A percentile compares a stretch with the other conserved stretches of the same genome.
Conservation (phyloP, 2,888 invertebrate species). For the Lasioglossum morio region DNA sequence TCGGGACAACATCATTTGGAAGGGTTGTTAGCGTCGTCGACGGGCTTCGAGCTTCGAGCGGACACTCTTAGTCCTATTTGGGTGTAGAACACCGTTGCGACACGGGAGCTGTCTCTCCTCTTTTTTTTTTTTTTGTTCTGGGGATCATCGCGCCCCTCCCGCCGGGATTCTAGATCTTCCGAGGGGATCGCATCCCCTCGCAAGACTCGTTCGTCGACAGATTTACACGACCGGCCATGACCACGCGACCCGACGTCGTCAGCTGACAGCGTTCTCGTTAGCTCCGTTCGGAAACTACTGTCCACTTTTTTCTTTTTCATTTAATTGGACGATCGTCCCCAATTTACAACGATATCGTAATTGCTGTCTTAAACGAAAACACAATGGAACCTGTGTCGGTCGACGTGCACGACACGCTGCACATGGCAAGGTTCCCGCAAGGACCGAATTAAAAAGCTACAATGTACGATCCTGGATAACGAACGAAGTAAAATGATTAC, state of each 20-base stretch:
- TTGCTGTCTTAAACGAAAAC: background rate
- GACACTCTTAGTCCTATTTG: slow-evolving; percentile 8
- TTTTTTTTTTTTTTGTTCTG: too few species aligned
- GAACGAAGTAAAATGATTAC: too few species aligned
- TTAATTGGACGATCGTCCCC: background rate
- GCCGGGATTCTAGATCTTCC: background rate
- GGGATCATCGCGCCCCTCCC: background rate
- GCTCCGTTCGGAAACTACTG: background rate
- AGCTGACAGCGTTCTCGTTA: background rate
- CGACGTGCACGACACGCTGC: too few species aligned
- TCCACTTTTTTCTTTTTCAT: background rate
- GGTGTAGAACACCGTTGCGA: background rate
- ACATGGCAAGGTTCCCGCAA: too few species aligned
- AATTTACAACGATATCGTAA: background rate
- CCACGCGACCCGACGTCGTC: background rate
- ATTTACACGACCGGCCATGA: background rate
- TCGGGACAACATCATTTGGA: slow-evolving; percentile 41
- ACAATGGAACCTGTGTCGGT: background rate
- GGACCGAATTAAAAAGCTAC: too few species aligned
- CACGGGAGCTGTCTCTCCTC: background rate
- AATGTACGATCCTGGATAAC: too few species aligned
- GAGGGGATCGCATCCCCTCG: background rate
- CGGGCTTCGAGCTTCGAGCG: slow-evolving; percentile 9
- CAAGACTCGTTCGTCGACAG: background rate
- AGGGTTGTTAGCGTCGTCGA: slow-evolving; percentile 11